phyloP scores from a whole-genome alignment of 1,140 invertebrate species.

The Dinoponera quadriceps region DNA sequence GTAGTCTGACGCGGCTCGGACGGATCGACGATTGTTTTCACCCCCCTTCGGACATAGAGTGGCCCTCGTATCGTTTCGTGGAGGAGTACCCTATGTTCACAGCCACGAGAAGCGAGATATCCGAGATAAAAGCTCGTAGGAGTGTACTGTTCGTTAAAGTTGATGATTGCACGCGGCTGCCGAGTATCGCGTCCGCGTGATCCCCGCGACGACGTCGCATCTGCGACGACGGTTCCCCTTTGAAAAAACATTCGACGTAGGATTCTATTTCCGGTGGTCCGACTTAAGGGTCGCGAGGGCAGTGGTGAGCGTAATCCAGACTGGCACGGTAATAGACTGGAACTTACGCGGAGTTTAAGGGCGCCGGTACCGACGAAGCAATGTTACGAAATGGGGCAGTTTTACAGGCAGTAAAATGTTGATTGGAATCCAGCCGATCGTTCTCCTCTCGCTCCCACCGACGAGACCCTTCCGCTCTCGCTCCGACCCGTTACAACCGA shows the following conservation, averaged over 20 bases:
- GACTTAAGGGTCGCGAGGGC: not conserved
- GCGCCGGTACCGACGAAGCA: constrained; percentile 69
- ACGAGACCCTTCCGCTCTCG: constrained; percentile 44
- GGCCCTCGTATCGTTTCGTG: constrained; percentile 28
- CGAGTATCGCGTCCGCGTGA: constrained; percentile 18
- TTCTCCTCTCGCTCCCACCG: constrained; percentile 55
- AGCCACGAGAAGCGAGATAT: constrained; percentile 6
- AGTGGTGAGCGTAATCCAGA: constrained; percentile 52
- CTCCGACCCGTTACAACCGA: constrained; percentile 56
- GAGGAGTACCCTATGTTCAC: not conserved
- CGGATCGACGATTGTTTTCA: constrained; percentile 6
- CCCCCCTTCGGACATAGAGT: not conserved
- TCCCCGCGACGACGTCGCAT: not conserved
- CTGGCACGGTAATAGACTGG: constrained; percentile 67
- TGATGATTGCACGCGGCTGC: constrained; percentile 43
- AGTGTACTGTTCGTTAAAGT: constrained; percentile 45
- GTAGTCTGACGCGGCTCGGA: not conserved
- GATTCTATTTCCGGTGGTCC: constrained; percentile 63
- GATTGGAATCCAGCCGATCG: constrained; percentile 76
- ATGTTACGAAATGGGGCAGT: constrained; percentile 76
- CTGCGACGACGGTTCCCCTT: not conserved
- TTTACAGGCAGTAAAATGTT: constrained; percentile 80
- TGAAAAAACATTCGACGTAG: constrained; percentile 60
- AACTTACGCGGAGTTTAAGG: constrained; percentile 73
- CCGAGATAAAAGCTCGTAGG: constrained; percentile 7